Evolutionary conservation across 2,113 vertebrate species (phyloP).

Genomic region (Pyxicephalus adspersus): DNA sequence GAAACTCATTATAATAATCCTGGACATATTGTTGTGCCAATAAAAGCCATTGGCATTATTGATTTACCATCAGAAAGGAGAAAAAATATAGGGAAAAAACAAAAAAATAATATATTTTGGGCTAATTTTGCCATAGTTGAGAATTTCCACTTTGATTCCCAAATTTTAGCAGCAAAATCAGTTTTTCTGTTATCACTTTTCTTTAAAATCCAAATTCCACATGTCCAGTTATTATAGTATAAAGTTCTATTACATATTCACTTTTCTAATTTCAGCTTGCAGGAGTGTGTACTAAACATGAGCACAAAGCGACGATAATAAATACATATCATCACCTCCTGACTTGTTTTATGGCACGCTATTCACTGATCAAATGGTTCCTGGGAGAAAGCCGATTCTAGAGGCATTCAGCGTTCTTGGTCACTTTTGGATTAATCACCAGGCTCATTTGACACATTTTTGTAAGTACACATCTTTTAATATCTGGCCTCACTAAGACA

Average conservation of each 20-base stretch:
- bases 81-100: too few species aligned
- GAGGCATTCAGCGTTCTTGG: conserved; percentile 2
- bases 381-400: neutral
- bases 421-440: conserved; percentile 49
- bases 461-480: conserved; percentile 57
- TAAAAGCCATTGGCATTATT: too few species aligned
- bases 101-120: too few species aligned
- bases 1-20: too few species aligned
- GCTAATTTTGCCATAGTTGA: too few species aligned
- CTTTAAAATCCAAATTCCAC: too few species aligned
- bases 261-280: neutral
- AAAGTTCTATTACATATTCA: neutral
- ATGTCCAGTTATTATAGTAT: neutral
- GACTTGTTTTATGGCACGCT: conserved; percentile 1
- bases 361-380: conserved; percentile 26
- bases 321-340: neutral
- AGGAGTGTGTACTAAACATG: neutral
- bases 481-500: conserved; percentile 54
- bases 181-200: too few species aligned
- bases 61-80: too few species aligned
- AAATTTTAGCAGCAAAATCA: too few species aligned
- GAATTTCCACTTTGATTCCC: too few species aligned
- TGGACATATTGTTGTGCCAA: too few species aligned
- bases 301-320: neutral
- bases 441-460: conserved; percentile 51